phyloP scores from a whole-genome alignment of 1,140 invertebrate genomes.

The Cydia pomonella region DNA sequence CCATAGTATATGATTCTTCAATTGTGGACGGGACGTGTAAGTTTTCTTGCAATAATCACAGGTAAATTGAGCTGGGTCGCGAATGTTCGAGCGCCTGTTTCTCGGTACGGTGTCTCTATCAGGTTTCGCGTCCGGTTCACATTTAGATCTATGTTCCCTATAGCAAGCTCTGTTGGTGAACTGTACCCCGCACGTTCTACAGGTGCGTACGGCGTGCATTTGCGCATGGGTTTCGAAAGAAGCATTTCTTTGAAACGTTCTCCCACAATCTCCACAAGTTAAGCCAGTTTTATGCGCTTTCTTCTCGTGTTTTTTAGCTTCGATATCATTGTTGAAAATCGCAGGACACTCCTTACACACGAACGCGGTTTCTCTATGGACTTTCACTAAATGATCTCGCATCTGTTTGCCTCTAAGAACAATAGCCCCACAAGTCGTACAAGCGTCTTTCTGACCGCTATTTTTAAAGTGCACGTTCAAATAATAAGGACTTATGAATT shows the following conservation, averaged over 20 bases:
- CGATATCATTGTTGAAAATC: slow-evolving; percentile 48
- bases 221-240: slow-evolving; percentile 65
- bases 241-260: slow-evolving; percentile 53
- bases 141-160: slow-evolving; percentile 60
- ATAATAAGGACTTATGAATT: slow-evolving; percentile 66
- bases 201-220: slow-evolving; percentile 70
- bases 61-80: slow-evolving; percentile 66
- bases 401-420: slow-evolving; percentile 56
- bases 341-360: slow-evolving; percentile 60
- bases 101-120: slow-evolving; percentile 50
- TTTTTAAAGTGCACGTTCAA: slow-evolving; percentile 70
- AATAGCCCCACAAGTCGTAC: slow-evolving; percentile 56
- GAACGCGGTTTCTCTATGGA: slow-evolving; percentile 49
- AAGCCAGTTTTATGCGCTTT: slow-evolving; percentile 53
- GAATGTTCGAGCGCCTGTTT: slow-evolving; percentile 60
- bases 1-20: slow-evolving; percentile 77
- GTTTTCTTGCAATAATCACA: slow-evolving; percentile 74
- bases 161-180: slow-evolving; percentile 68
- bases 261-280: slow-evolving; percentile 64
- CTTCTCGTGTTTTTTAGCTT: slow-evolving; percentile 52
- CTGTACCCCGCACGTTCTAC: slow-evolving; percentile 59
- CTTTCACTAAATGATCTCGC: slow-evolving; percentile 55
- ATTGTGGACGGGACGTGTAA: slow-evolving; percentile 66
- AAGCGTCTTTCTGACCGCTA: slow-evolving; percentile 67
- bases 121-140: slow-evolving; percentile 66